Percentiles rank a stretch among this genome's conserved stretches.
Conservation (phyloP, 2,888 invertebrate species). For the Sycophila texana region DNA sequence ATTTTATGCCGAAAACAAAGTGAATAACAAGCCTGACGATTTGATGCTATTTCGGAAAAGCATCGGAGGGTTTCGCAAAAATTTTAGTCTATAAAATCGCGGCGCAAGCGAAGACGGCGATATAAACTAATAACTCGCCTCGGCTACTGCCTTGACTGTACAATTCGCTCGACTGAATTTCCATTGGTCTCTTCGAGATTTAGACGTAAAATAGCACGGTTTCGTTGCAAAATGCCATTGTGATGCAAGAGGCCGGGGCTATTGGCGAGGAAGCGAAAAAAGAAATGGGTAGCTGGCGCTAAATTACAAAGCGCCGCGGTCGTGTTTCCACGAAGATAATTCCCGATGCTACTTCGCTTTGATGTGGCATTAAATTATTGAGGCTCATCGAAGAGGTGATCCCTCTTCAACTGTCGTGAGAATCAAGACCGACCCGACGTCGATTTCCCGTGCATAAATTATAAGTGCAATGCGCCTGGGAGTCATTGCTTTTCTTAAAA, state of each 20-base stretch:
- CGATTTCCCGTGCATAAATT: constrained; percentile 23
- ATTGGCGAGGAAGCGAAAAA: not conserved
- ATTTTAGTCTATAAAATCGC: constrained; percentile 22
- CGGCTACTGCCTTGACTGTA: not conserved
- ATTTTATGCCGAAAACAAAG: not conserved
- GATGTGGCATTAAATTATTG: constrained; percentile 40
- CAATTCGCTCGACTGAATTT: constrained; percentile 35
- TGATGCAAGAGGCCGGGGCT: constrained; percentile 14
- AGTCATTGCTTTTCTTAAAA: no score
- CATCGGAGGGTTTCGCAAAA: constrained; percentile 32
- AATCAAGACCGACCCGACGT: not conserved
- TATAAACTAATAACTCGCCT: constrained; percentile 46
- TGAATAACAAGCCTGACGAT: constrained; percentile 22
- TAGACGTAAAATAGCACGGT: constrained; percentile 47
- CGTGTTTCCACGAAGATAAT: constrained; percentile 42
- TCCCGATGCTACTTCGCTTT: constrained; percentile 31
- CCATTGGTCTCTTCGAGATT: constrained; percentile 41
- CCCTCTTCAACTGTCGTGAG: constrained; percentile 27
- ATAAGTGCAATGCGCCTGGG: no score
- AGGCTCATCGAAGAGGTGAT: constrained; percentile 3
- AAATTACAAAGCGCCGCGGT: constrained; percentile 46
- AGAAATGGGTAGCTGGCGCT: not conserved
- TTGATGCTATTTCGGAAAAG: constrained; percentile 16
- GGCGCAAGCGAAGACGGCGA: constrained; percentile 3
- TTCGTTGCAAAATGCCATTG: constrained; percentile 38